Evolutionary conservation across 1,140 invertebrate species (phyloP).

Genomic region (Cherax destructor): DNA sequence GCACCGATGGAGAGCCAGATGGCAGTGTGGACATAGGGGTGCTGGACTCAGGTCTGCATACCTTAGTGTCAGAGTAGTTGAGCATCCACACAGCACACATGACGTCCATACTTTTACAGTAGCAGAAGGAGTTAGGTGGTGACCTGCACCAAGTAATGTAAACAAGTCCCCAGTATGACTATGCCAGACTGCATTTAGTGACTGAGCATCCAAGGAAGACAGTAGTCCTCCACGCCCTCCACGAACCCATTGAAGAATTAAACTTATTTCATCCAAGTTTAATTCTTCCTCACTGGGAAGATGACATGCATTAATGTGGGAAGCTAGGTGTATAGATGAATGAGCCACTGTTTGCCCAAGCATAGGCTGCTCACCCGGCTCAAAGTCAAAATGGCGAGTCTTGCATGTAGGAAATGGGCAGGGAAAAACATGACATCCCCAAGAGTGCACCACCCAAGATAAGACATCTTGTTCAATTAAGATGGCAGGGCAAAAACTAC

Average conservation of each 20-base stretch:
- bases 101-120: conserved; percentile 55
- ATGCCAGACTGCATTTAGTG: conserved; percentile 48
- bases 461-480: conserved; percentile 42
- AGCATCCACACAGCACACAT: conserved; percentile 64
- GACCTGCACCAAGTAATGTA: conserved; percentile 37
- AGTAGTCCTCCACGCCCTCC: conserved; percentile 59
- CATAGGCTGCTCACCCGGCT: conserved; percentile 3
- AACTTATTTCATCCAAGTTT: conserved; percentile 54
- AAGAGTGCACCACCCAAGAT: conserved; percentile 62
- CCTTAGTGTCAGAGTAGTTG: conserved; percentile 43
- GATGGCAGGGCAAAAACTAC: conserved; percentile 53
- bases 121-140: conserved; percentile 35
- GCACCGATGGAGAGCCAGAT: conserved; percentile 53
- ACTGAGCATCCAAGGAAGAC: conserved; percentile 43
- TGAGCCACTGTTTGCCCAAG: conserved; percentile 36
- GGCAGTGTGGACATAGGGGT: conserved; percentile 64
- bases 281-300: conserved; percentile 52
- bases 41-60: conserved; percentile 51
- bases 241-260: conserved; percentile 57
- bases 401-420: conserved; percentile 69
- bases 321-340: conserved; percentile 49
- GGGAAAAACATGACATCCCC: conserved; percentile 61
- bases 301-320: conserved; percentile 65
- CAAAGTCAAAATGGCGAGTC: conserved; percentile 16
- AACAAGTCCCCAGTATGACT: conserved; percentile 66